These are phyloP conservation scores for Drosophila kikkawai DNA, from an alignment of 1,140 invertebrate genomes.

Conservation along the genomic window DNA sequence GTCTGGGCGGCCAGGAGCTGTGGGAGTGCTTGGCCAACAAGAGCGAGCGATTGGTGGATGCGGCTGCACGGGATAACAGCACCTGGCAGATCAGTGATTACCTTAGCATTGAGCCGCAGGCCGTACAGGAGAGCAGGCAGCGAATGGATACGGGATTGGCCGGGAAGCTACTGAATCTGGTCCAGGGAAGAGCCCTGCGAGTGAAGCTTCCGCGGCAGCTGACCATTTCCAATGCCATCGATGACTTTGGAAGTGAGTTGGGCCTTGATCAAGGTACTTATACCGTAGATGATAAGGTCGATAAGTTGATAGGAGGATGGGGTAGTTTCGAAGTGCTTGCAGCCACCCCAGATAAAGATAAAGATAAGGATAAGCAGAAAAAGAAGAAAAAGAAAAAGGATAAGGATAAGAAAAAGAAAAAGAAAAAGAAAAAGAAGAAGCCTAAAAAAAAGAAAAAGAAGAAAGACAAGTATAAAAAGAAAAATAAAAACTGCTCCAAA, in stretches of 20 bases:
- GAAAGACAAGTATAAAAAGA: conserved; percentile 65
- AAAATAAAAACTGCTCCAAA: conserved; percentile 74
- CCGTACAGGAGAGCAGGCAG: conserved; percentile 56
- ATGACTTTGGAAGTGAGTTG: conserved; percentile 60
- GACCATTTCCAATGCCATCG: conserved; percentile 73
- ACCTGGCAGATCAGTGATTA: conserved; percentile 87
- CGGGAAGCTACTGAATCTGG: conserved; percentile 59
- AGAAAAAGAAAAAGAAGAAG: conserved; percentile 46
- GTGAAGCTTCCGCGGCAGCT: conserved; percentile 58
- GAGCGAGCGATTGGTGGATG: conserved; percentile 86
- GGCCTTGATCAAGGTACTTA: conserved; percentile 79
- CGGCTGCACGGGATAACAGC: conserved; percentile 86
- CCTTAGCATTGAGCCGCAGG: conserved; percentile 85
- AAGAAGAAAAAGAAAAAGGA: conserved; percentile 18
- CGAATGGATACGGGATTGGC: conserved; percentile 23
- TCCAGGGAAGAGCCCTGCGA: conserved; percentile 62
- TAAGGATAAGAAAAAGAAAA: conserved; percentile 47
- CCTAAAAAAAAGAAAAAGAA: conserved; percentile 52
- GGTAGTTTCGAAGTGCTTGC: conserved; percentile 63
- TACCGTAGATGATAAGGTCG: conserved; percentile 82
- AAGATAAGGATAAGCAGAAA: conserved; percentile 36
- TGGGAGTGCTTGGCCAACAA: conserved; percentile 87
- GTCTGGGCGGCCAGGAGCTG: conserved; percentile 74
- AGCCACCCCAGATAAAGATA: conserved; percentile 44
- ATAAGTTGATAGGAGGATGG: conserved; percentile 61